These are phyloP conservation scores for Pogonus chalceus DNA, from an alignment of 1,140 invertebrate genomes.

Conservation along the genomic window DNA sequence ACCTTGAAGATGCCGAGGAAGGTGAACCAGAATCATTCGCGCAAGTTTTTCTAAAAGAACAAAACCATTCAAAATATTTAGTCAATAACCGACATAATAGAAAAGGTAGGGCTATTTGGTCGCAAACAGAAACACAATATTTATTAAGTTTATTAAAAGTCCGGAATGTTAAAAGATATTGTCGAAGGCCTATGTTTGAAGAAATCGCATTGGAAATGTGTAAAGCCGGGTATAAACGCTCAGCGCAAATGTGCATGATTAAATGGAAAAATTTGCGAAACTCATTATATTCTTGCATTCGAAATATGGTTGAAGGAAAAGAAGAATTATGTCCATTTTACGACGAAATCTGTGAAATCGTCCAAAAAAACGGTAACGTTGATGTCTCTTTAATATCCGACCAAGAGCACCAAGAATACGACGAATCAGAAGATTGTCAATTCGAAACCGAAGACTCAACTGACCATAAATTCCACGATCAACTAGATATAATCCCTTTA, in stretches of 20 bases:
- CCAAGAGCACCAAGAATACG: background rate
- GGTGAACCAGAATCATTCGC: background rate
- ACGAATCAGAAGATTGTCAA: background rate
- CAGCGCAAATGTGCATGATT: background rate
- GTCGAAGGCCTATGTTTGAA: background rate
- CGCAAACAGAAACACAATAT: background rate
- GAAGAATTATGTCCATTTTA: background rate
- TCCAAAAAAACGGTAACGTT: background rate
- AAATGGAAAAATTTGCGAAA: conserved; percentile 2
- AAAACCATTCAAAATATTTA: background rate
- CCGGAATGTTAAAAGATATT: background rate
- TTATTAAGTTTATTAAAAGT: background rate
- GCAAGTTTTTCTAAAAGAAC: background rate
- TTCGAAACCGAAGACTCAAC: background rate
- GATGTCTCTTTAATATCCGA: background rate
- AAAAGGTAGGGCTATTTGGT: background rate
- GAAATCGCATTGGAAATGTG: background rate
- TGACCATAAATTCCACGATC: background rate
- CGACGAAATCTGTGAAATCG: background rate
- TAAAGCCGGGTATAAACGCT: background rate
- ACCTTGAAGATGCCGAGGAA: background rate
- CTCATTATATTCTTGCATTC: background rate
- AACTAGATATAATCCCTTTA: background rate
- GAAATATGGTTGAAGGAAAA: background rate
- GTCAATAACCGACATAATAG: background rate